These are phyloP conservation scores for Machaerirhynchus nigripectus DNA, from an alignment of 2,113 vertebrate genomes.

Conservation along the genomic window DNA sequence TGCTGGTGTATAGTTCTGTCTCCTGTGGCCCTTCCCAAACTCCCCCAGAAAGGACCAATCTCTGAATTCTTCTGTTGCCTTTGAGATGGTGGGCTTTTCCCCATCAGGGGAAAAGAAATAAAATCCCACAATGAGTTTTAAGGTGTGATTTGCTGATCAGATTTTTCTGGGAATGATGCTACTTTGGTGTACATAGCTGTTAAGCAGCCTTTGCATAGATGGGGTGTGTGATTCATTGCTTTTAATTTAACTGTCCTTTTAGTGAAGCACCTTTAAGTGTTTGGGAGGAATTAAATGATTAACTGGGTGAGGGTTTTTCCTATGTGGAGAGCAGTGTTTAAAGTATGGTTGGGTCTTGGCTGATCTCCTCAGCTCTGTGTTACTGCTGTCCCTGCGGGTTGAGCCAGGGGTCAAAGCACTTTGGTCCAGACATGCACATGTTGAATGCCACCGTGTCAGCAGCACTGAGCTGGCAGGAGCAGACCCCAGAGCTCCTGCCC, in stretches of 20 bases:
- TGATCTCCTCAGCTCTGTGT: not conserved
- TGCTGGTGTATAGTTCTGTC: not conserved
- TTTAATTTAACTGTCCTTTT: constrained; percentile 8
- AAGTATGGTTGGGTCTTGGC: not conserved
- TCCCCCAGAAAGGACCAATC: constrained; percentile 37
- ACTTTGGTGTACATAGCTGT: not conserved
- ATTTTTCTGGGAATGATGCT: not conserved
- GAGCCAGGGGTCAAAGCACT: not conserved
- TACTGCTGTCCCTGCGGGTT: not conserved
- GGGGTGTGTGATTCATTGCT: not conserved
- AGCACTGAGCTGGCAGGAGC: not conserved
- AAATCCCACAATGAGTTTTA: not conserved
- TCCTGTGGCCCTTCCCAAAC: not conserved
- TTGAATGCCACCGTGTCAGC: not conserved
- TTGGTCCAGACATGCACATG: not conserved
- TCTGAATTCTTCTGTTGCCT: not conserved
- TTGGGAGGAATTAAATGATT: not conserved
- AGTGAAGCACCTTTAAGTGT: not conserved
- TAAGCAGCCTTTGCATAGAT: not conserved
- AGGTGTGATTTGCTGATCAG: not conserved
- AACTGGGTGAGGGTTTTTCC: not conserved
- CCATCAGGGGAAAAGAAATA: not conserved
- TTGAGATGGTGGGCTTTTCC: not conserved
- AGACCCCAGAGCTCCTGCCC: not conserved
- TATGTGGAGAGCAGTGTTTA: not conserved